These are phyloP conservation scores for Etia nguti DNA, from an alignment of 2,113 vertebrate species.

Conservation along the genomic window DNA sequence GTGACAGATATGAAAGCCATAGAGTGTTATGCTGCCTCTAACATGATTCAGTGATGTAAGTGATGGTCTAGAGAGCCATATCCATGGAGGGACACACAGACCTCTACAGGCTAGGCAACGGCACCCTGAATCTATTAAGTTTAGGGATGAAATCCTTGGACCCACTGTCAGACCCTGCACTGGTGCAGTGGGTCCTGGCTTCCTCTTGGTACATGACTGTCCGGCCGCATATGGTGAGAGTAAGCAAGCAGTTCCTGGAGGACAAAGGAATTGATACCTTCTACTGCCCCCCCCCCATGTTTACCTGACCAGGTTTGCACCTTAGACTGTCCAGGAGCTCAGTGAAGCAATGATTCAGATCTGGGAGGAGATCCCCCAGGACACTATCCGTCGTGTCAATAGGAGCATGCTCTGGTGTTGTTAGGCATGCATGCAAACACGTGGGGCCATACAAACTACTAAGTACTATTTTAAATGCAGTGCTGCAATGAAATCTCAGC, in stretches of 20 bases:
- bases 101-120: neutral
- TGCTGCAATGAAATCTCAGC: too few species aligned
- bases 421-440: too few species aligned
- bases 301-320: too few species aligned
- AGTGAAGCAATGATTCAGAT: too few species aligned
- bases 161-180: neutral
- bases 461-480: too few species aligned
- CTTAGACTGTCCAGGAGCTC: too few species aligned
- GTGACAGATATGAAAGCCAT: neutral
- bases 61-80: neutral
- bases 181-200: neutral
- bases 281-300: neutral
- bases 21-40: neutral
- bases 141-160: neutral
- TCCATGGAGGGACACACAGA: neutral
- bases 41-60: neutral
- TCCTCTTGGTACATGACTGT: neutral
- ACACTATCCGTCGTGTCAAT: too few species aligned
- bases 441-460: too few species aligned
- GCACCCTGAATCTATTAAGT: neutral
- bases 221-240: neutral
- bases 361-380: too few species aligned
- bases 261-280: neutral
- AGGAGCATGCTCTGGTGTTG: too few species aligned
- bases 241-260: neutral